Evolutionary conservation across 2,113 vertebrate genomes (phyloP).

Genomic region (Ifrita kowaldi): DNA sequence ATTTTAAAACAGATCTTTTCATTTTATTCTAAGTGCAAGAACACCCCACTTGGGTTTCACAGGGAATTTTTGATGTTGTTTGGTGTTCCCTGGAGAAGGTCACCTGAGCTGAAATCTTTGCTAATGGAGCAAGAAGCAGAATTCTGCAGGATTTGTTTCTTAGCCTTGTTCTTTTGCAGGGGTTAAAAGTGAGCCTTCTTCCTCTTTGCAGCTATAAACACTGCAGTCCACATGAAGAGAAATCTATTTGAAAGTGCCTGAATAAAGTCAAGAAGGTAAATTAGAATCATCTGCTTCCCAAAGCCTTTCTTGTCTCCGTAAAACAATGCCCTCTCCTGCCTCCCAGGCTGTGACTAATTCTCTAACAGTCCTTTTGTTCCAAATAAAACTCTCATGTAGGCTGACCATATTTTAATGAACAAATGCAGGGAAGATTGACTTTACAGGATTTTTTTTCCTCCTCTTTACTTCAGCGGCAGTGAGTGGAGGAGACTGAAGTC

Average conservation of each 20-base stretch:
- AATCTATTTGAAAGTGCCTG: constrained; percentile 55
- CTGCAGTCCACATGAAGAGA: not conserved
- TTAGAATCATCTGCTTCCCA: constrained; percentile 63
- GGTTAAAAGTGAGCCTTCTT: constrained; percentile 16
- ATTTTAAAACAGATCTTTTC: not conserved
- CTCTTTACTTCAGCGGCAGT: not conserved
- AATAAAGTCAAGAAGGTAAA: constrained; percentile 61
- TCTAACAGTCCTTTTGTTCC: constrained; percentile 23
- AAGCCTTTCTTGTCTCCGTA: constrained; percentile 46
- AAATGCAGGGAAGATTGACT: constrained; percentile 7
- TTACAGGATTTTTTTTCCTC: not conserved
- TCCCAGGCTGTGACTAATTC: constrained; percentile 67
- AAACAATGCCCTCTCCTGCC: constrained; percentile 64
- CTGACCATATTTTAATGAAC: constrained; percentile 43
- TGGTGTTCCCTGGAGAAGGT: not conserved
- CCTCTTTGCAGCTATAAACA: not conserved
- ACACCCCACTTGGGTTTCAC: not conserved
- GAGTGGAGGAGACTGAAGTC: not conserved
- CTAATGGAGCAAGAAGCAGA: not conserved
- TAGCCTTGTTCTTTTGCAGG: not conserved
- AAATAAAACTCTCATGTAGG: constrained; percentile 53
- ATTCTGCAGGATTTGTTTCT: not conserved
- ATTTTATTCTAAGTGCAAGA: not conserved
- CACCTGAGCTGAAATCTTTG: not conserved
- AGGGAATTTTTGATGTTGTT: not conserved